Conservation (phyloP, 1,140 invertebrate species). For the Trichonephila clavipes region DNA sequence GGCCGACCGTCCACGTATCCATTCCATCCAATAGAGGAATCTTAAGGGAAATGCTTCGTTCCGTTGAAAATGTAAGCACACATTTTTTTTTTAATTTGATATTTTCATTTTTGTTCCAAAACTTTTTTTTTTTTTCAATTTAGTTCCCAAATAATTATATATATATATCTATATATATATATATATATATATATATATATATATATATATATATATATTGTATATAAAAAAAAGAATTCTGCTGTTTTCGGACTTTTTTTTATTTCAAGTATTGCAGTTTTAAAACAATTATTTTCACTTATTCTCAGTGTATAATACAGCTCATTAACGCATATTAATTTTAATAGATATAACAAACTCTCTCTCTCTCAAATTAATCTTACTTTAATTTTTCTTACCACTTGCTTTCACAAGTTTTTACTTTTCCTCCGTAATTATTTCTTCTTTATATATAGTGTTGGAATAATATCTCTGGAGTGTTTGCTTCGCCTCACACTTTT, state of each 20-base stretch:
- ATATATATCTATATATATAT: no score
- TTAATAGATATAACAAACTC: not conserved
- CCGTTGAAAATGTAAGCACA: slow-evolving; percentile 52
- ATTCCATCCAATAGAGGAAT: slow-evolving; percentile 74
- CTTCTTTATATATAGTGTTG: slow-evolving; percentile 79
- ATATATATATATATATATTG: no score
- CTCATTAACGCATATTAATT: not conserved
- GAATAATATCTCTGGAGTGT: slow-evolving; percentile 79
- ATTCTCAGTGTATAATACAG: no score
- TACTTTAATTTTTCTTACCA: not conserved
- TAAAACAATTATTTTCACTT: no score
- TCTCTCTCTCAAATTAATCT: not conserved
- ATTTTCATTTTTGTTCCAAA: not conserved
- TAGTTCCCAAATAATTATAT: no score
- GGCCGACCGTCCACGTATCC: slow-evolving; percentile 60
- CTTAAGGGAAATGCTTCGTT: slow-evolving; percentile 63
- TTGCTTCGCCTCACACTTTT: slow-evolving; percentile 79
- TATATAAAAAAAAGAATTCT: no score
- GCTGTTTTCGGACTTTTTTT: no score
- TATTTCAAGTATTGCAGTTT: no score
- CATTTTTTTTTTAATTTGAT: not conserved
- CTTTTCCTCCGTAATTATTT: not conserved
- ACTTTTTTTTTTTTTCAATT: no score
- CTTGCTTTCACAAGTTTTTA: not conserved
- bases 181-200: no score